Conservation (phyloP, 1,140 invertebrate genomes). For the Orchesella cincta region DNA sequence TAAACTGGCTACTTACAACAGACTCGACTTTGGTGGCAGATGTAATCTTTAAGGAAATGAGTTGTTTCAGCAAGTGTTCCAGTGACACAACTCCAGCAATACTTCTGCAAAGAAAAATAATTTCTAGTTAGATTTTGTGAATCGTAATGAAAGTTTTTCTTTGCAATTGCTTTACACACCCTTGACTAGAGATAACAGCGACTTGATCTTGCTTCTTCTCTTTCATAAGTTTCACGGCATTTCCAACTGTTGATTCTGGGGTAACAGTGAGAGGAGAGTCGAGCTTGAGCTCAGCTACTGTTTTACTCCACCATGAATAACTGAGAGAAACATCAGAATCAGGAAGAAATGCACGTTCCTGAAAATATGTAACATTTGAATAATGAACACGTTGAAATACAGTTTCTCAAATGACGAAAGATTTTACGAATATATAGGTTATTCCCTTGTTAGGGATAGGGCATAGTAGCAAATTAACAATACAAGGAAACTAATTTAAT, state of each 20-base stretch:
- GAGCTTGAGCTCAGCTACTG: slow-evolving; percentile 65
- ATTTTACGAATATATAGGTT: too few species aligned
- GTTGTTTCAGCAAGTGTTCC: slow-evolving; percentile 68
- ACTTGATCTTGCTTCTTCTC: slow-evolving; percentile 68
- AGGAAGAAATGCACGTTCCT: slow-evolving; percentile 45
- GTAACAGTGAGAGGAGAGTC: slow-evolving; percentile 62
- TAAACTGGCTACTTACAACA: slow-evolving; percentile 71
- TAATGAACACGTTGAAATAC: neutral
- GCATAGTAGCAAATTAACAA: too few species aligned
- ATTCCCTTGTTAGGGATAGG: too few species aligned
- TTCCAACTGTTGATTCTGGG: slow-evolving; percentile 63
- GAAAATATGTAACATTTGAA: neutral
- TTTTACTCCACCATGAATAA: slow-evolving; percentile 70
- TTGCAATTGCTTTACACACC: too few species aligned
- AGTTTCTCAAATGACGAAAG: too few species aligned
- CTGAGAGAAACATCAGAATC: neutral
- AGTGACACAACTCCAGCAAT: slow-evolving; percentile 73
- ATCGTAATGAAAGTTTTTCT: slow-evolving; percentile 32
- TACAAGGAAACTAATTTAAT: neutral
- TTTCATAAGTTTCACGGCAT: slow-evolving; percentile 69
- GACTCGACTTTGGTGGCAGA: slow-evolving; percentile 65
- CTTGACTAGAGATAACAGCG: slow-evolving; percentile 67
- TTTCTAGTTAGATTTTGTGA: neutral
- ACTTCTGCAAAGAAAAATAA: slow-evolving; percentile 57
- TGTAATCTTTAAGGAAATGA: slow-evolving; percentile 68